Percentiles rank a stretch among this genome's conserved stretches.
Evolutionary conservation across 2,888 invertebrate genomes (phyloP).

Genomic region (Fragum fragum): DNA sequence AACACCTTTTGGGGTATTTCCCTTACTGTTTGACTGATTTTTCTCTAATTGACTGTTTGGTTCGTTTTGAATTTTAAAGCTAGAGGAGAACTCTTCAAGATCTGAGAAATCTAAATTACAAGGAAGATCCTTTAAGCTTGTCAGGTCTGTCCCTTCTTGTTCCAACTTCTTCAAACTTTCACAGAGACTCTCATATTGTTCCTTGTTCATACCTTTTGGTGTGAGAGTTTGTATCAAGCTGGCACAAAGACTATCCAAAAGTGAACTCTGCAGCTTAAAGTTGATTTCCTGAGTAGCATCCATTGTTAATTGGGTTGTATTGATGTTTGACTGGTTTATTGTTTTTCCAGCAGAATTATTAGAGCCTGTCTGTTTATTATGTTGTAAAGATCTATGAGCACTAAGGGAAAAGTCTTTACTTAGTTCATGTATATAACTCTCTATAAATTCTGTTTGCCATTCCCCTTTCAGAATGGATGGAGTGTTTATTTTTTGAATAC

Average conservation of each 20-base stretch:
- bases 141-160: slow-evolving; percentile 17
- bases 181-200: slow-evolving; percentile 48
- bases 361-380: neutral
- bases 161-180: slow-evolving; percentile 46
- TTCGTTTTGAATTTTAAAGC: slow-evolving; percentile 9
- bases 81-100: slow-evolving; percentile 36
- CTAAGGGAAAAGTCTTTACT: slow-evolving; percentile 12
- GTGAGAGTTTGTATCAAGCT: slow-evolving; percentile 58
- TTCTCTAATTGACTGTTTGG: neutral
- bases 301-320: neutral
- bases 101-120: slow-evolving; percentile 47
- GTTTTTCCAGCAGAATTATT: neutral
- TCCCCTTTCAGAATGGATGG: neutral
- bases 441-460: slow-evolving; percentile 22
- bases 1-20: neutral
- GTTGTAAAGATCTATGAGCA: neutral
- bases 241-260: slow-evolving; percentile 60
- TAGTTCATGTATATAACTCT: slow-evolving; percentile 14
- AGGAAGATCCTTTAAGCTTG: neutral
- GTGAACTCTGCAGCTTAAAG: slow-evolving; percentile 65
- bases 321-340: neutral
- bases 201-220: slow-evolving; percentile 51
- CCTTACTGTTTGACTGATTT: neutral
- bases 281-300: slow-evolving; percentile 11
- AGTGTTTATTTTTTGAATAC: neutral